Evolutionary conservation across 2,113 vertebrate genomes (phyloP).

Genomic region (Lepidiolamprologus cunningtoni): DNA sequence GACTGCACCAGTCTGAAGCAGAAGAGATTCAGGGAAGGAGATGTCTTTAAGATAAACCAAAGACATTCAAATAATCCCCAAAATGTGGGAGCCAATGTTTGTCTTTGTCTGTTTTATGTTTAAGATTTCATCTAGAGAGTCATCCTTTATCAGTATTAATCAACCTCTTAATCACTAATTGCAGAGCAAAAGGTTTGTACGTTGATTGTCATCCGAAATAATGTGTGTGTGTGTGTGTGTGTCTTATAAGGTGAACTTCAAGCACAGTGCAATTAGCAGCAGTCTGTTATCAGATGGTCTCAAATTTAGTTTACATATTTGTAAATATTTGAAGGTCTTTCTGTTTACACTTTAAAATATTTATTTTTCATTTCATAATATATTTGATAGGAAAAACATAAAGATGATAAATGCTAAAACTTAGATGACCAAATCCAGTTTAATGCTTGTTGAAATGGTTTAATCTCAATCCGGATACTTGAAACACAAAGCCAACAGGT

Average conservation of each 20-base stretch:
- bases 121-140: not conserved
- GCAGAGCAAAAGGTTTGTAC: not conserved
- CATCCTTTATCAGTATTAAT: constrained; percentile 32
- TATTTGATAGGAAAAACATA: not conserved
- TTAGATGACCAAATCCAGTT: not conserved
- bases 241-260: not conserved
- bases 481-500: not conserved
- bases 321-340: not conserved
- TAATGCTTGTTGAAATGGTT: not conserved
- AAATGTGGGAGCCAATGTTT: not conserved
- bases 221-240: not conserved
- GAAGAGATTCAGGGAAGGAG: not conserved
- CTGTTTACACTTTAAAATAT: constrained; percentile 44
- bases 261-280: constrained; percentile 7
- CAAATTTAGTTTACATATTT: not conserved
- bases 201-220: not conserved
- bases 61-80: constrained; percentile 1
- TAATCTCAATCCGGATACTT: not conserved
- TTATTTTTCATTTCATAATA: not conserved
- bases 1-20: constrained; percentile 13
- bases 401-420: not conserved
- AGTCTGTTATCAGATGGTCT: not conserved
- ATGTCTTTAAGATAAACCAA: constrained; percentile 31
- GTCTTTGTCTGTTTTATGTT: not conserved
- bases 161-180: not conserved